Conservation (phyloP, 2,113 vertebrate species). For the Cyanistes caeruleus region DNA sequence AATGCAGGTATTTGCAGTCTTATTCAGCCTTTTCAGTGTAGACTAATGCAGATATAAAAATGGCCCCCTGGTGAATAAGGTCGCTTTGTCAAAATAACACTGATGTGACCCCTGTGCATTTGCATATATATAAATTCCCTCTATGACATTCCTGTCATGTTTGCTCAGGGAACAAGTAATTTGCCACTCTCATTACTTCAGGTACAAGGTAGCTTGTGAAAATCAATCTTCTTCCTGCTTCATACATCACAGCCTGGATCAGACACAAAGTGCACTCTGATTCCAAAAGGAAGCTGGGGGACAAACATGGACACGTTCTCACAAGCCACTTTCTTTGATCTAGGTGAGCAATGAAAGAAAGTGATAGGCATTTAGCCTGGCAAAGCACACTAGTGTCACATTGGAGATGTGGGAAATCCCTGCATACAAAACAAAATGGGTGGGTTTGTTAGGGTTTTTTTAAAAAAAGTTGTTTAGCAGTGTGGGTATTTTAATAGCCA, state of each 20-base stretch:
- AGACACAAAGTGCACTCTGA: conserved; percentile 31
- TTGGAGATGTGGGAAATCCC: background rate
- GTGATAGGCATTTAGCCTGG: background rate
- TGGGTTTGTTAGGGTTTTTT: background rate
- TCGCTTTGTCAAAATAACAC: conserved; percentile 59
- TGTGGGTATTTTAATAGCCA: background rate
- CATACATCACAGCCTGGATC: conserved; percentile 66
- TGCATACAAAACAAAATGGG: background rate
- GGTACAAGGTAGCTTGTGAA: conserved; percentile 66
- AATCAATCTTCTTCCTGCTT: conserved; percentile 76
- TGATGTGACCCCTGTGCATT: conserved; percentile 32
- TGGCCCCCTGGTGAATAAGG: conserved; percentile 46
- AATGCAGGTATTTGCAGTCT: conserved; percentile 33
- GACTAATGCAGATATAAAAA: conserved; percentile 41
- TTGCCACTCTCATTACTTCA: conserved; percentile 72
- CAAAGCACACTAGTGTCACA: background rate
- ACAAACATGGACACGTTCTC: background rate
- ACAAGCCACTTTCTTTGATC: background rate
- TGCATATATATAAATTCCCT: conserved; percentile 75
- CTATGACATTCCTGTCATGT: conserved; percentile 74
- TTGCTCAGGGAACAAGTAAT: conserved; percentile 76
- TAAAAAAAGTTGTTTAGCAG: background rate
- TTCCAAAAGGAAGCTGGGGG: conserved; percentile 29
- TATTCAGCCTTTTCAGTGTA: conserved; percentile 7
- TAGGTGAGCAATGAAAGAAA: conserved; percentile 22